A percentile compares a stretch with the other conserved stretches of the same genome.
These are phyloP conservation scores for Orycteropus afer DNA, from an alignment of 2,113 vertebrate genomes.

Conservation along the genomic window DNA sequence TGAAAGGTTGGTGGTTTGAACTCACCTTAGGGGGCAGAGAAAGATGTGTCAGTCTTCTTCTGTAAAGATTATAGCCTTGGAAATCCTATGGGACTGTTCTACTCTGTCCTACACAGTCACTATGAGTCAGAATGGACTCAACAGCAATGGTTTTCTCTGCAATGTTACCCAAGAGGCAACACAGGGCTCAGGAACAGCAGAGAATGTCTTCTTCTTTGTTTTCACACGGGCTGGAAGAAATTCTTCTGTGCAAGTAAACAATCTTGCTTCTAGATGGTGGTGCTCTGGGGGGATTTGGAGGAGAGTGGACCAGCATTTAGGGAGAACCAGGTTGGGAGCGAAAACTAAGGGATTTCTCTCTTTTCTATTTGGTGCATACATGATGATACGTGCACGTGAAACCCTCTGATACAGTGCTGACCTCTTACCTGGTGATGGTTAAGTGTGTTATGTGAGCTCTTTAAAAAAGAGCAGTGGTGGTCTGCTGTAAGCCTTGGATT, in stretches of 20 bases:
- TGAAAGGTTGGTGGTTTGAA: no score
- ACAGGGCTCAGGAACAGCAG: background rate
- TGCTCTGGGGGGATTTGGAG: background rate
- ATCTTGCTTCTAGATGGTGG: background rate
- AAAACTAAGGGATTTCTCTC: background rate
- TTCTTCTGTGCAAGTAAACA: background rate
- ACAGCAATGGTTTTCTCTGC: background rate
- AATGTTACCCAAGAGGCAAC: background rate
- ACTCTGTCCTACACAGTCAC: no score
- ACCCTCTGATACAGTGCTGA: no score
- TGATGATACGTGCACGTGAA: background rate
- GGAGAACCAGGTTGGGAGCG: background rate
- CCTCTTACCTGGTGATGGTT: background rate
- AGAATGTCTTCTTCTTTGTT: background rate
- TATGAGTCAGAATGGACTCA: no score
- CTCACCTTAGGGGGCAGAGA: no score
- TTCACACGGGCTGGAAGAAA: background rate
- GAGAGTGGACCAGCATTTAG: background rate
- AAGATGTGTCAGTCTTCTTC: no score
- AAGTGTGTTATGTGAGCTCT: background rate
- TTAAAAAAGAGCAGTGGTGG: background rate
- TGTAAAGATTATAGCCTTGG: no score
- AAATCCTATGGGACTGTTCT: no score
- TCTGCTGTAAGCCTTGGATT: background rate
- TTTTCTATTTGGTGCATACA: background rate